These are phyloP conservation scores for Halcyon malimbica DNA, from an alignment of 2,113 vertebrate genomes.

Conservation along the genomic window DNA sequence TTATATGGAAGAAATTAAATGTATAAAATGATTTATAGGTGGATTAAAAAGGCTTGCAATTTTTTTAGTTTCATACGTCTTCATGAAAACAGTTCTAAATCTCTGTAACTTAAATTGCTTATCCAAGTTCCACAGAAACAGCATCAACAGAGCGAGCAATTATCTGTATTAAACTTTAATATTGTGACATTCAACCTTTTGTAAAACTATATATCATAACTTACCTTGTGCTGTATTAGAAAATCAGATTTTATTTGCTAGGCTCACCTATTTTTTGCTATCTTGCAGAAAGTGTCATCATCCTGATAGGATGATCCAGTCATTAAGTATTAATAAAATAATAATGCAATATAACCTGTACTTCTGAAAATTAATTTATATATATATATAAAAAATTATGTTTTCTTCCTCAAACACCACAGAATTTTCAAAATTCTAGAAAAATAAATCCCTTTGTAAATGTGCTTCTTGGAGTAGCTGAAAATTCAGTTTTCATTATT, in stretches of 20 bases:
- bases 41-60: conserved; percentile 68
- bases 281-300: background rate
- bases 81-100: conserved; percentile 80
- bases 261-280: background rate
- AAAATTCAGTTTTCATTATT: background rate
- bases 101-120: conserved; percentile 76
- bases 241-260: background rate
- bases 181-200: conserved; percentile 56
- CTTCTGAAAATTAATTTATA: background rate
- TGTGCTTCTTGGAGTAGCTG: background rate
- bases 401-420: background rate
- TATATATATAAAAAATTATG: background rate
- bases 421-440: background rate
- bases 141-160: conserved; percentile 74
- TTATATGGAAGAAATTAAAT: conserved; percentile 75
- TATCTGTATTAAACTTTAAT: conserved; percentile 81
- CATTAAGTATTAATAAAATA: conserved; percentile 3
- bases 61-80: conserved; percentile 77
- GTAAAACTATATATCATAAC: conserved; percentile 40
- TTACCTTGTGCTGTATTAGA: conserved; percentile 9
- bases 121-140: conserved; percentile 67
- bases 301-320: background rate
- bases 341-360: background rate
- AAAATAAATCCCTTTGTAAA: background rate
- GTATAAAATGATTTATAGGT: conserved; percentile 77